Evolutionary conservation across 2,797 vertebrate genomes (phyloP), one percentile per base, ranked within the genome.

Genomic region (Margarornis squamiger): DNA sequence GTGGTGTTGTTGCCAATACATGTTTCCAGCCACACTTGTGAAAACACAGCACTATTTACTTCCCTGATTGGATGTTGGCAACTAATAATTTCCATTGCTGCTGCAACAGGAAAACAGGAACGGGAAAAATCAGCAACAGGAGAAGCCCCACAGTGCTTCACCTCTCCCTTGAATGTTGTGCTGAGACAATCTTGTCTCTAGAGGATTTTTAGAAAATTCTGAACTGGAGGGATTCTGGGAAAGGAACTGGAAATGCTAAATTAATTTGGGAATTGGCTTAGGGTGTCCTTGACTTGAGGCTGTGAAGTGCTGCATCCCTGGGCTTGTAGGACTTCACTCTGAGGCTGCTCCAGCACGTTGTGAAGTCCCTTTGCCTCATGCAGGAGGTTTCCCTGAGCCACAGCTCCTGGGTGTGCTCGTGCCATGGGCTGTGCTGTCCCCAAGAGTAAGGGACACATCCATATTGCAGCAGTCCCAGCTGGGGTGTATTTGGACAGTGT

Each of bases 1-100:
- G n/a, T 32, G 16, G 20, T 12, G 1, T 8, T 86, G 24, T 21
- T 76, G 67, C 21, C 38, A 52, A 4, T 27, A 26, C 0, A 0
- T 26, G 9, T 52, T 57, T 59, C 30, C 39, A 54, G 70, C 26
- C 39, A 38, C 4, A 14, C 18, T 68, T 34, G 20, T 76, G 51
- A 52, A 86, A 72, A 26, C 30, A 48, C 45, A 88, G 75, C 30
- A 12, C 39, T 46, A 0, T 43, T 75, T 55, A 22, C 32, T 58
- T 78, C 21, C 34, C 13, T 38, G 29, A 30, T 10, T 20, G 0
- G 4, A 26, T 61, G 81, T 71, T 78, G 68, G 29, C 32, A 57
- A 45, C 18, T 57, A 43, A 15, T n/a, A n/a, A 12, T 57, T 82
- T 52, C 38, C n/a, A 16, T 55, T 92, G 72, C 73, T 72, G 5